A percentile compares a stretch with the other conserved stretches of the same genome.
Conservation (phyloP, 1,140 invertebrate genomes). For the Andrena cerasifolii region DNA sequence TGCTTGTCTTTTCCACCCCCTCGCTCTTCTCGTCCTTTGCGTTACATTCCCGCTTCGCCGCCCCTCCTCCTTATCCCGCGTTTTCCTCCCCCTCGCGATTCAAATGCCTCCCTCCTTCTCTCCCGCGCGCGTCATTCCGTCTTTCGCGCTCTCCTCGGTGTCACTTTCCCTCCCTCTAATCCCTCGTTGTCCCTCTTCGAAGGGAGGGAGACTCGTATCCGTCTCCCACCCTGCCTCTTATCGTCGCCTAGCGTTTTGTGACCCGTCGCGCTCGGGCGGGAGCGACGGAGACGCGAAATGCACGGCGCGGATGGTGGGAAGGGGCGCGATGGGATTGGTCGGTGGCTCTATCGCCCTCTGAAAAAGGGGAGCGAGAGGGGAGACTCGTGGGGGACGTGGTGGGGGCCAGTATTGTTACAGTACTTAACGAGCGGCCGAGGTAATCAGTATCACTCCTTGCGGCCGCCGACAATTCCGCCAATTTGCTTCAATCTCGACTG, state of each 20-base stretch:
- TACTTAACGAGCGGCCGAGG: slow-evolving; percentile 68
- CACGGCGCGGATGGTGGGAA: slow-evolving; percentile 32
- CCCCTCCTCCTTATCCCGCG: not conserved
- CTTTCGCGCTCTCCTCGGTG: not conserved
- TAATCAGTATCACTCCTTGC: slow-evolving; percentile 70
- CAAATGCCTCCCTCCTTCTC: slow-evolving; percentile 11
- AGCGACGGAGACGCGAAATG: slow-evolving; percentile 24
- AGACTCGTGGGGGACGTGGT: slow-evolving; percentile 27
- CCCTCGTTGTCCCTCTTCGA: not conserved
- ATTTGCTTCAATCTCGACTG: slow-evolving; percentile 77
- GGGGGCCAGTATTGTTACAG: slow-evolving; percentile 66
- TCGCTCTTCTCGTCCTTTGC: slow-evolving; percentile 21
- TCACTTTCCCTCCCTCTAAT: not conserved
- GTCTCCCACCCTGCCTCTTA: slow-evolving; percentile 13
- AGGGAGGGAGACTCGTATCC: not conserved
- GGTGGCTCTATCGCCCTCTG: slow-evolving; percentile 41
- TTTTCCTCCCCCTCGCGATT: slow-evolving; percentile 25
- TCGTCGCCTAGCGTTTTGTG: slow-evolving; percentile 38
- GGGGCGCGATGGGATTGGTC: slow-evolving; percentile 19
- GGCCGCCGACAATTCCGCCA: slow-evolving; percentile 71
- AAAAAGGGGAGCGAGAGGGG: slow-evolving; percentile 29
- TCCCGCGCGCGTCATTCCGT: too few relatives aligned
- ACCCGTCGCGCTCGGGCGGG: slow-evolving; percentile 27
- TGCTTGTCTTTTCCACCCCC: slow-evolving; percentile 10
- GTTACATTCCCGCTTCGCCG: slow-evolving; percentile 9